Evolutionary conservation across 2,797 vertebrate species (phyloP), one percentile per base, ranked within the genome.

Genomic region (Oryzias sinensis): DNA sequence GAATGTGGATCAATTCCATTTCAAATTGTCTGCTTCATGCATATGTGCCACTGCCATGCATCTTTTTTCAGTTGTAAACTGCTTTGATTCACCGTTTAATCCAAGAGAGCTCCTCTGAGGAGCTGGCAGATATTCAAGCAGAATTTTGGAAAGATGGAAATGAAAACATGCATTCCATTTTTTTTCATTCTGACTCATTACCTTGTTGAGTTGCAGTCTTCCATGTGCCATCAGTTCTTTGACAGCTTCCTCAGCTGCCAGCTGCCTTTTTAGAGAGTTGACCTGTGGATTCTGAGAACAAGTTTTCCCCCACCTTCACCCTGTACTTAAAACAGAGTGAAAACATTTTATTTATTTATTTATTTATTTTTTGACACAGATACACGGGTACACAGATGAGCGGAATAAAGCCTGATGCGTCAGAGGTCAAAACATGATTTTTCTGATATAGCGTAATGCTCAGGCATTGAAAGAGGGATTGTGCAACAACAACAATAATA

Each of bases 321-420:
- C 89, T 91, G 89, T 95, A 98, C 75, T 93, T 95, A 90, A 98
- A 99, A 87, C 97, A n/a, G n/a, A n/a, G n/a, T n/a, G n/a, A n/a
- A n/a, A n/a, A n/a, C n/a, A n/a, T n/a, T n/a, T n/a, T n/a, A n/a
- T n/a, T n/a, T n/a, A n/a, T n/a, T n/a, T n/a, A n/a, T n/a, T n/a
- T n/a, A n/a, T n/a, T n/a, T n/a, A n/a, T n/a, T n/a, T n/a, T n/a
- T n/a, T n/a, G 49, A 58, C 6, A 45, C 59, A 42, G 51, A 18
- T 43, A 44, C 43, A 47, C 25, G 64, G 40, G 44, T 52, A n/a
- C 41, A 70, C 6, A 51, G 16, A 65, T 25, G 13, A 61, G 52
- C 27, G 54, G n/a, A 9, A 13, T 20, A 43, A 50, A 33, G 54
- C 14, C 5, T 5, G 8, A 14, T n/a, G 11, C 49, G 43, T 16